Base-by-base conservation (phyloP, 2,888 invertebrate species). In the Aromia moschata region DNA sequence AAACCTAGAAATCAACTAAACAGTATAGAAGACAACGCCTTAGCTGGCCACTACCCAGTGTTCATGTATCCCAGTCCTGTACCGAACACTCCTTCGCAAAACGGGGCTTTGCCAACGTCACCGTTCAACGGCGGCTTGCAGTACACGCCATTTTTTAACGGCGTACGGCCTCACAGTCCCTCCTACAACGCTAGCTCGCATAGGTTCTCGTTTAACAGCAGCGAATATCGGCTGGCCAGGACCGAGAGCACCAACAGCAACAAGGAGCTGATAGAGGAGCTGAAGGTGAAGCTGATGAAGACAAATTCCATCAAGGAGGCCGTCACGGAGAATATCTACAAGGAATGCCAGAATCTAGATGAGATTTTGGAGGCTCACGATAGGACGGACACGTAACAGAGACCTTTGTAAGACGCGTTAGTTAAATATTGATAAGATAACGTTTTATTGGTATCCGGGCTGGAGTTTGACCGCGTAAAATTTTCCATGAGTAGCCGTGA, bases 201-300 rank as follows among this genome's bases (percentile, higher is more conserved):
- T n/a, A 18, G 25, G 0, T 49, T 49, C 7, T 49, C 49, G 12
- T 52, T 41, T 15, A 40, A 30, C 9, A 11, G 16, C 10, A 17
- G 11, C 2, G 40, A 16, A 30, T 11, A 51, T 7, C 37, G 54
- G 12, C 14, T 55, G n/a, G 62, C 64, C 1, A 61, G 69, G 31
- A 67, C 66, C 3, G 73, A 74, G 10, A 74, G 73, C 57, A 56
- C 70, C 1, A 63, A 56, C n/a, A 72, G 69, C 4, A 73, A 71
- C 31, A 60, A 59, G 14, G 60, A 64, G 14, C 52, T 75, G 30
- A 74, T 75, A 0, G 62, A 64, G 2, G 75, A 74, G 52, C 45
- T 75, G 52, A 72, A 70, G 57, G 40, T 57, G 3, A 69, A 58
- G 43, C 68, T 73, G 40, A 64, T 66, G 18, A 68, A 57, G 44